Percentiles rank a stretch among this genome's conserved stretches.
Evolutionary conservation across 1,140 invertebrate species (phyloP).

Genomic region (Orussus abietinus): DNA sequence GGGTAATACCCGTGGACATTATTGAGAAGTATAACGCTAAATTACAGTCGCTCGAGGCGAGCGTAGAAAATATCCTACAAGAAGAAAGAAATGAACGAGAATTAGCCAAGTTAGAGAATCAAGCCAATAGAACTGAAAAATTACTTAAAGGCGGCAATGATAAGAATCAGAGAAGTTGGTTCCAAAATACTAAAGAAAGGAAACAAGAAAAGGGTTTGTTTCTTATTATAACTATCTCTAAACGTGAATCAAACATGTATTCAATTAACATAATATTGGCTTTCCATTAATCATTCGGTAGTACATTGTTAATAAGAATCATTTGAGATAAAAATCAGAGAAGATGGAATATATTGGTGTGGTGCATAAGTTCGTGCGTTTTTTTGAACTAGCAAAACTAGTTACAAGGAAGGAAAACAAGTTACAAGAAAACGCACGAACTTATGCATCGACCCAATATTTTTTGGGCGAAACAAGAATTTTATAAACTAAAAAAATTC

Average conservation of each 20-base stretch:
- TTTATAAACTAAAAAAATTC: slow-evolving; percentile 6
- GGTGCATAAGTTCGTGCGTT: too few relatives aligned
- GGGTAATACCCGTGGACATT: slow-evolving; percentile 84
- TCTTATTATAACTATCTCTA: slow-evolving; percentile 6
- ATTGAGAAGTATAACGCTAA: slow-evolving; percentile 80
- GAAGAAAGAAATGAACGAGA: slow-evolving; percentile 84
- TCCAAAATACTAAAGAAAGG: slow-evolving; percentile 81
- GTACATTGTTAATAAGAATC: too few relatives aligned
- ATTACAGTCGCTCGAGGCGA: slow-evolving; percentile 67
- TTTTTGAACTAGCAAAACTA: too few relatives aligned
- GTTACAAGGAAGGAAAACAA: too few relatives aligned
- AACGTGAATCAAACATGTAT: background rate
- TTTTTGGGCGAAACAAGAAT: background rate
- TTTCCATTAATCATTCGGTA: too few relatives aligned
- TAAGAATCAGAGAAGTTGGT: slow-evolving; percentile 69
- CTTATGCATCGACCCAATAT: too few relatives aligned
- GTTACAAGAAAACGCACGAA: too few relatives aligned
- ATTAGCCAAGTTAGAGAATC: slow-evolving; percentile 79
- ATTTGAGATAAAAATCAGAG: too few relatives aligned
- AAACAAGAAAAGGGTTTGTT: slow-evolving; percentile 66
- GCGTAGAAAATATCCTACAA: slow-evolving; percentile 74
- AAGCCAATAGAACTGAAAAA: slow-evolving; percentile 76
- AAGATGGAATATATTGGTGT: too few relatives aligned
- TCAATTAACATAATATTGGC: background rate
- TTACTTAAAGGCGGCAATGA: slow-evolving; percentile 57